Conservation (phyloP, 2,888 invertebrate species). For the Ormyrus rosae region DNA sequence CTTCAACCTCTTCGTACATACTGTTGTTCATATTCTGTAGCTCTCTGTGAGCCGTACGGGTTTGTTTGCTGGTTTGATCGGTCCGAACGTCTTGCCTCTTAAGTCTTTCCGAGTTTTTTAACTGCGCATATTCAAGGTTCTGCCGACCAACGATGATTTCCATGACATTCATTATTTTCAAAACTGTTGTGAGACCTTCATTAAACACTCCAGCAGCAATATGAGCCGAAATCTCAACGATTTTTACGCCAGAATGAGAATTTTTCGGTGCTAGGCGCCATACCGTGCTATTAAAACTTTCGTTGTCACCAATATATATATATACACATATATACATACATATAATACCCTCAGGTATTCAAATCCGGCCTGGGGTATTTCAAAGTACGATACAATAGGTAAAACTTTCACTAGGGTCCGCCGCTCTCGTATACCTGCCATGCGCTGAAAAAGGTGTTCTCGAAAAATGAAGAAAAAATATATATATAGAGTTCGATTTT, state of each 20-base stretch:
- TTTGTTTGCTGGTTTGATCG: background rate
- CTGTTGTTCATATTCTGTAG: too few relatives aligned
- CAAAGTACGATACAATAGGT: too few relatives aligned
- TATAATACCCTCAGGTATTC: too few relatives aligned
- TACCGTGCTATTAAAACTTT: background rate
- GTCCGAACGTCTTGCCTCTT: slow-evolving; percentile 1
- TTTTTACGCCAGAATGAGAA: background rate
- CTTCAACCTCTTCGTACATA: too few relatives aligned
- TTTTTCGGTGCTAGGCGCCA: background rate
- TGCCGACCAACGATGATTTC: background rate
- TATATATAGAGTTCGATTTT: slow-evolving; percentile 6
- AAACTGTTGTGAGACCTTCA: background rate
- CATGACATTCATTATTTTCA: background rate
- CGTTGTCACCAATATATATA: background rate
- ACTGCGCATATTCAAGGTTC: background rate
- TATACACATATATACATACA: too few relatives aligned
- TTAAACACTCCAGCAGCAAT: background rate
- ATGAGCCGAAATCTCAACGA: background rate
- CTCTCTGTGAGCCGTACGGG: background rate
- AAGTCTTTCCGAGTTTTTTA: background rate
- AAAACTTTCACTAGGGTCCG: background rate
- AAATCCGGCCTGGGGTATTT: too few relatives aligned
- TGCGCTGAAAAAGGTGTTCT: background rate
- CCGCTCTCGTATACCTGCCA: background rate
- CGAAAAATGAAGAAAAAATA: slow-evolving; percentile 5